Evolutionary conservation across 2,113 vertebrate genomes (phyloP).

Genomic region (Cephalopterus ornatus): DNA sequence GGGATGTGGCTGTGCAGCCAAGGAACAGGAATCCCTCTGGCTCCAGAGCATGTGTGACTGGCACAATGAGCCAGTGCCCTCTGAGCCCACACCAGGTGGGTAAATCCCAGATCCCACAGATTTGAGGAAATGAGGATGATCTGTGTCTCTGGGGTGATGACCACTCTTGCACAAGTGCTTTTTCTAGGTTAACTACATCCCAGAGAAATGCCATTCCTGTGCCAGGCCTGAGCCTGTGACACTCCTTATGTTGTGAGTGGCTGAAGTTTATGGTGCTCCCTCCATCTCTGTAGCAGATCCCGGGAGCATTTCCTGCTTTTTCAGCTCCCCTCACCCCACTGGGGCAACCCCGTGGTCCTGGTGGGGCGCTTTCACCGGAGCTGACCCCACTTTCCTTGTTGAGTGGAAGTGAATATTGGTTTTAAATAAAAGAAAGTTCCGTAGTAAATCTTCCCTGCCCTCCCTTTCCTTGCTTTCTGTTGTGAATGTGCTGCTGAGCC

Average conservation of each 20-base stretch:
- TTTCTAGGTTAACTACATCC: neutral
- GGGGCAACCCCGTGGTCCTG: neutral
- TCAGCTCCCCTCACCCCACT: neutral
- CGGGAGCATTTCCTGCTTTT: neutral
- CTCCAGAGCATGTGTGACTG: neutral
- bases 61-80: rapidly evolving
- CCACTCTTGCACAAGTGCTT: too few relatives aligned
- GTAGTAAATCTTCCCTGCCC: neutral
- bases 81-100: neutral
- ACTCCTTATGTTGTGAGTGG: neutral
- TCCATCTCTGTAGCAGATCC: neutral
- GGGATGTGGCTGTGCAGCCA: neutral
- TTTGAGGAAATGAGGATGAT: neutral
- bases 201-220: neutral
- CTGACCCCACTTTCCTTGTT: neutral
- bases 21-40: neutral
- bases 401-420: neutral
- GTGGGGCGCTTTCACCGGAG: neutral
- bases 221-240: neutral
- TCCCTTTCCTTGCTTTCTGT: neutral
- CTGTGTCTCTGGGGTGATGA: neutral
- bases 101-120: neutral
- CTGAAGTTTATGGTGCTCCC: neutral
- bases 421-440: neutral
- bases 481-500: neutral